Percentiles rank a stretch among this genome's conserved stretches.
phyloP scores from a whole-genome alignment of 2,888 invertebrate genomes.

The Acleris literana region DNA sequence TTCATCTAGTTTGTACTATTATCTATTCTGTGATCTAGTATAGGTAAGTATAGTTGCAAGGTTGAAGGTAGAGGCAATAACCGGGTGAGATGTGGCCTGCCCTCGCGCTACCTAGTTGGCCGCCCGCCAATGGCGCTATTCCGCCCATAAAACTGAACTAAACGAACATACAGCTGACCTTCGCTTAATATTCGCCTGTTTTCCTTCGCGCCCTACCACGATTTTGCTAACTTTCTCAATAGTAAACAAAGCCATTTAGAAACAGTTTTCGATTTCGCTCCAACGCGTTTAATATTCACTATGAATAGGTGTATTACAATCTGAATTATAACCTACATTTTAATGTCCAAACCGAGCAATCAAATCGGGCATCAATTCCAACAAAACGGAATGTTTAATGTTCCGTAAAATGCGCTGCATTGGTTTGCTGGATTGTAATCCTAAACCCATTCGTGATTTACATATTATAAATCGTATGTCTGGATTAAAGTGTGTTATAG shows the following conservation, averaged over 20 bases:
- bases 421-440: conserved; percentile 1
- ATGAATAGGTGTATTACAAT: not conserved
- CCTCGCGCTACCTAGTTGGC: conserved; percentile 30
- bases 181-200: conserved; percentile 15
- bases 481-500: no score
- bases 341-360: conserved; percentile 17
- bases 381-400: not conserved
- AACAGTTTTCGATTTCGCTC: conserved; percentile 16
- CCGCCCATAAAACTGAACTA: conserved; percentile 24
- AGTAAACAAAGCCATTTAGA: conserved; percentile 21
- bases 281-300: conserved; percentile 8
- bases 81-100: conserved; percentile 24
- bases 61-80: conserved; percentile 14
- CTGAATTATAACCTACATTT: conserved; percentile 1
- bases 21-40: no score
- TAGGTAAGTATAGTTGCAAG: conserved; percentile 4
- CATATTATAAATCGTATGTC: not conserved
- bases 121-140: conserved; percentile 26
- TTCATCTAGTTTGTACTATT: not conserved
- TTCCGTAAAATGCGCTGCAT: conserved; percentile 8
- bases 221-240: not conserved
- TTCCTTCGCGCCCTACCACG: conserved; percentile 7
- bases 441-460: conserved; percentile 1
- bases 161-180: conserved; percentile 35
- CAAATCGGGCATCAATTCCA: conserved; percentile 4